Evolutionary conservation across 2,888 invertebrate species (phyloP), one percentile per base, ranked within the genome.

Genomic region (Allacma fusca): DNA sequence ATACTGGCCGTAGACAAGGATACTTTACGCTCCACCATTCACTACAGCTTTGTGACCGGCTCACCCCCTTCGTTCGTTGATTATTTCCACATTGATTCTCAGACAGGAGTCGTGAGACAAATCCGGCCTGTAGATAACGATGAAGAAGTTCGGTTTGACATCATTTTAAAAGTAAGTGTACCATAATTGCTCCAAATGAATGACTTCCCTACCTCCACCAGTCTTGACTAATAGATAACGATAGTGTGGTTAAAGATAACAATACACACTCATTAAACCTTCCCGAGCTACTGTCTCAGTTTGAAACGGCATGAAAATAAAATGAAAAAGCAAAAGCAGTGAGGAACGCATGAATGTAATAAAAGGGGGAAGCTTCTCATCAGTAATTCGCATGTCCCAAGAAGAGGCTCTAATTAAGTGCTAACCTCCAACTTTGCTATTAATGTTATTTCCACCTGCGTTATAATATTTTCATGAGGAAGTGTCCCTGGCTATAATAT

Each of bases 1-100:
- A 94, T 96, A 80, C 94, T 94, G 87, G 96, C 96, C 0, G 91
- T 94, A 0, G 96, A 96, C 87, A 92, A 94, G 91, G 96, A 96
- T 85, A 94, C 95, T 0, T 90, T 96, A 65, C 93, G 94, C 85
- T 91, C 94, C 0, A 91, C 92, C 0, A 94, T 96, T 80, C 90
- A 90, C 74, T 96, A 95, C 86, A 92, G 91, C 77, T 94, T 96
- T 85, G 90, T 93, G 19, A 93, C 92, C 81, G 96, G 95, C 0
- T 91, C 90, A 82, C 96, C 95, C 0, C 89, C 91, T 12, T 91
- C 91, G 78, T 96, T 92, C 88, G 88, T 89, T 0, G 92, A 92
- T 16, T 95, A 93, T 87, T 96, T 96, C 87, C 90, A 92, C 81
- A 94, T 96, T 84, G 93, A 96, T 86, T 90, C 91, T 0, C 91